phyloP scores from a whole-genome alignment of 2,888 invertebrate species.

The Folsomia candida region DNA sequence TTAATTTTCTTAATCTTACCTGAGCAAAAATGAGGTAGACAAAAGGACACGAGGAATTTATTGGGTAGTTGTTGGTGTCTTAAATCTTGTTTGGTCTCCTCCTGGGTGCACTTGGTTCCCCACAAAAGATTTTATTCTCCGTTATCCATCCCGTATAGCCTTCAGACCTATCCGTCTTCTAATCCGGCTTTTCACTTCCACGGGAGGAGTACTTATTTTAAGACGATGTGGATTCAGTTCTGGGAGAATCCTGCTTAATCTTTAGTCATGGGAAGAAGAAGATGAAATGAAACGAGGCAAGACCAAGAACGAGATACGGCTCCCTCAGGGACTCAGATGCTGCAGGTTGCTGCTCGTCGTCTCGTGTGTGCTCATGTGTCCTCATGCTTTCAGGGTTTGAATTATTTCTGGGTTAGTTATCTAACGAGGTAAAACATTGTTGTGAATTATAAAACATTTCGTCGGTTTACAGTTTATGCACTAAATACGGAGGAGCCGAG shows the following conservation, averaged over 20 bases:
- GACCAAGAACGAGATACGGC: neutral
- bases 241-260: too few relatives aligned
- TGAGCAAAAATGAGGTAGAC: neutral
- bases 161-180: neutral
- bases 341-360: neutral
- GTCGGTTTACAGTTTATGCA: neutral
- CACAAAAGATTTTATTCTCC: neutral
- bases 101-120: neutral
- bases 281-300: neutral
- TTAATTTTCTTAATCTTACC: neutral
- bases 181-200: neutral
- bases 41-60: neutral
- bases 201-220: too few relatives aligned
- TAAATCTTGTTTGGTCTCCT: neutral
- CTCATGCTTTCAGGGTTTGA: neutral
- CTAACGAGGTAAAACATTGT: neutral
- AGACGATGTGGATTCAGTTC: too few relatives aligned
- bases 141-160: neutral
- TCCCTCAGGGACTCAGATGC: neutral
- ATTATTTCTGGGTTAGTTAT: neutral
- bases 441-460: neutral
- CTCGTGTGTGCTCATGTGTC: neutral
- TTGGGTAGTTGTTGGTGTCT: neutral
- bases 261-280: too few relatives aligned
- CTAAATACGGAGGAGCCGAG: neutral